phyloP scores from a whole-genome alignment of 2,888 invertebrate species.

The Tridacna gigas region DNA sequence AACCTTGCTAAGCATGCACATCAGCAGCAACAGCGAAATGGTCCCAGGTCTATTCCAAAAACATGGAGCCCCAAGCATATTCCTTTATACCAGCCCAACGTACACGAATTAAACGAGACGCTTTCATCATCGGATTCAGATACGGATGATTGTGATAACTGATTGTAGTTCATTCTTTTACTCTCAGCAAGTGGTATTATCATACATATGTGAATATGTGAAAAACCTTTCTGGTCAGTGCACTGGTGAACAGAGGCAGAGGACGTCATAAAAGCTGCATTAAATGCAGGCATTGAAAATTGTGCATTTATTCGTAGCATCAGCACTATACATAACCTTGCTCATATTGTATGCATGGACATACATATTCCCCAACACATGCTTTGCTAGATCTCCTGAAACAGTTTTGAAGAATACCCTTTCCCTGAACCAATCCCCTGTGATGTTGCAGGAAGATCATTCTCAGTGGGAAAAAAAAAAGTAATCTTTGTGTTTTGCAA shows the following conservation, averaged over 20 bases:
- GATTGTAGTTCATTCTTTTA: background rate
- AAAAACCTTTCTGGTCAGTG: slow-evolving; percentile 12
- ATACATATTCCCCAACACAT: slow-evolving; percentile 2
- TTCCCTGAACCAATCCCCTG: slow-evolving; percentile 1
- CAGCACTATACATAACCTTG: slow-evolving; percentile 18
- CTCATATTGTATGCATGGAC: slow-evolving; percentile 35
- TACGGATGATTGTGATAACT: slow-evolving; percentile 68
- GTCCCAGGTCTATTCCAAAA: slow-evolving; percentile 70
- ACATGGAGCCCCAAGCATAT: slow-evolving; percentile 80
- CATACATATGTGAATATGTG: background rate
- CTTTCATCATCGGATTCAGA: slow-evolving; percentile 78
- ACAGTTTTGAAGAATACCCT: slow-evolving; percentile 9
- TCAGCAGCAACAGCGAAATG: slow-evolving; percentile 72
- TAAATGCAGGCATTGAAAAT: slow-evolving; percentile 12
- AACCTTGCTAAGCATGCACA: slow-evolving; percentile 75
- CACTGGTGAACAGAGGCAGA: background rate
- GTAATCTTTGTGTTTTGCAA: too few relatives aligned
- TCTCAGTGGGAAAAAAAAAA: too few relatives aligned
- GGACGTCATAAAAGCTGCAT: background rate
- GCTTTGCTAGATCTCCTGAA: slow-evolving; percentile 30
- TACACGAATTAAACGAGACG: slow-evolving; percentile 73
- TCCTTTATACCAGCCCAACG: slow-evolving; percentile 68
- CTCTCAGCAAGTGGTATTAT: slow-evolving; percentile 12
- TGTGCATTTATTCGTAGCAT: slow-evolving; percentile 23
- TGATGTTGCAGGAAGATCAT: too few relatives aligned